Conservation (phyloP, 2,113 vertebrate genomes). For the Amphiprion percula region DNA sequence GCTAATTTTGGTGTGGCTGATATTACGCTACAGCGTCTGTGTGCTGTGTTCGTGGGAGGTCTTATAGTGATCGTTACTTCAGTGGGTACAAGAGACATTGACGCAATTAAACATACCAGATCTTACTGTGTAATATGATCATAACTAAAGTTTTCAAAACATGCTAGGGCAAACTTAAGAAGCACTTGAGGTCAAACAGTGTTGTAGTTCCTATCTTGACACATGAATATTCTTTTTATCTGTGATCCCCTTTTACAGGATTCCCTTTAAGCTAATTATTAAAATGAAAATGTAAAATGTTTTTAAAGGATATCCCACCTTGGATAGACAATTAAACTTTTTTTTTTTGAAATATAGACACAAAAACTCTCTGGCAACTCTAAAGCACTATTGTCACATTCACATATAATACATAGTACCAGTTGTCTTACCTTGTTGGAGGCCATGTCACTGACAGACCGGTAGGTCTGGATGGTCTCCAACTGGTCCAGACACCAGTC, state of each 20-base stretch:
- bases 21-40: neutral
- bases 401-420: neutral
- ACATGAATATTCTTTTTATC: neutral
- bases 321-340: too few species aligned
- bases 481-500: conserved; percentile 84
- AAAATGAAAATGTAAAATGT: neutral
- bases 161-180: too few species aligned
- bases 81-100: conserved; percentile 1
- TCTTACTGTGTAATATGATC: too few species aligned
- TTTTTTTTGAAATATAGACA: neutral
- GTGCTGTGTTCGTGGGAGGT: conserved; percentile 29
- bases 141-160: too few species aligned
- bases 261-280: neutral
- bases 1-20: conserved; percentile 7
- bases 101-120: neutral
- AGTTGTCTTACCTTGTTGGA: conserved; percentile 78
- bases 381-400: conserved; percentile 2
- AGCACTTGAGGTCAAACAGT: too few species aligned
- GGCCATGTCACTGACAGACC: conserved; percentile 83
- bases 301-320: neutral
- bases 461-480: conserved; percentile 84
- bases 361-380: neutral
- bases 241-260: neutral
- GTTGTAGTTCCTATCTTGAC: neutral
- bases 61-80: conserved; percentile 20